Percentiles rank a stretch among this genome's conserved stretches.
These are phyloP conservation scores for Hybognathus amarus DNA, from an alignment of 2,797 vertebrate genomes.

Conservation along the genomic window DNA sequence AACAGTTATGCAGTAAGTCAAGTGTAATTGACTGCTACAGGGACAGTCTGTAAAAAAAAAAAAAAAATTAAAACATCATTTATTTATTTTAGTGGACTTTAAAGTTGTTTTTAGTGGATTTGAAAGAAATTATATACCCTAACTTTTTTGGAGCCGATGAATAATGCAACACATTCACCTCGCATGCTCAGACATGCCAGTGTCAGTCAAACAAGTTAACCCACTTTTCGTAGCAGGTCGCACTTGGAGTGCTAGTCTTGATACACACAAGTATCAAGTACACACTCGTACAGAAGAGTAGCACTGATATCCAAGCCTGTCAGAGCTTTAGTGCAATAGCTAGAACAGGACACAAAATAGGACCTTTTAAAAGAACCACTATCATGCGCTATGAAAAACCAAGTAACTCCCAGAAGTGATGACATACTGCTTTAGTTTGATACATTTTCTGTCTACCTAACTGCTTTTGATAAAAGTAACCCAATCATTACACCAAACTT, in stretches of 20 bases:
- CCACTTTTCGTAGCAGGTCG: slow-evolving; percentile 40
- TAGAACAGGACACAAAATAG: not conserved
- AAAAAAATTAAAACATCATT: not conserved
- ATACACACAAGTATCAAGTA: not conserved
- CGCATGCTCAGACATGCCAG: slow-evolving; percentile 27
- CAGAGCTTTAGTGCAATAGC: slow-evolving; percentile 22
- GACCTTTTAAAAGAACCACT: not conserved
- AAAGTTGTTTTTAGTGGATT: not conserved
- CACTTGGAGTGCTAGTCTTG: slow-evolving; percentile 38
- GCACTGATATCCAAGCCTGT: slow-evolving; percentile 32
- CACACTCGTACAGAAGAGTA: slow-evolving; percentile 14
- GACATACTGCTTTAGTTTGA: slow-evolving; percentile 16
- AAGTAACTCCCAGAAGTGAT: not conserved
- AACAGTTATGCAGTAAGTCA: slow-evolving; percentile 23
- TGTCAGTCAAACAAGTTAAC: slow-evolving; percentile 55
- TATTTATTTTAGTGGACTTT: not conserved
- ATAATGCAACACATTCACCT: slow-evolving; percentile 31
- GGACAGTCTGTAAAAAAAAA: not conserved
- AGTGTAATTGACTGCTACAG: not conserved
- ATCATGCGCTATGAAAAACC: slow-evolving; percentile 14
- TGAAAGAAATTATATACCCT: not conserved
- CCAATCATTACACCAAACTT: slow-evolving; percentile 19
- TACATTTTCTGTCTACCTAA: not conserved
- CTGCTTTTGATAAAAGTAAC: slow-evolving; percentile 9
- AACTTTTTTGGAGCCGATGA: slow-evolving; percentile 14